Conservation (phyloP, 2,797 vertebrate genomes). For the Muscicapa striata region DNA sequence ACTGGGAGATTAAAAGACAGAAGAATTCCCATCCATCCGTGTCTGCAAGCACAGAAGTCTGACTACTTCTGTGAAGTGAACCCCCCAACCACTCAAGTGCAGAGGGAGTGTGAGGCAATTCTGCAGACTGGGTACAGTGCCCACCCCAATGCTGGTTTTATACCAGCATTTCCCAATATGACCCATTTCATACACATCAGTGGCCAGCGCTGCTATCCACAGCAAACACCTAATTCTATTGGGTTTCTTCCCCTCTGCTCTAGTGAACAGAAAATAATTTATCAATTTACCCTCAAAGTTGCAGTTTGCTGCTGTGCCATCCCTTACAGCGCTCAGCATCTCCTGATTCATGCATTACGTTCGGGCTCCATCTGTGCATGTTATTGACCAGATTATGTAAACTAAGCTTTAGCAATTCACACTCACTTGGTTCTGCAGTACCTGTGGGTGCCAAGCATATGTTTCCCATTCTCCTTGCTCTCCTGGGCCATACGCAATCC, state of each 20-base stretch:
- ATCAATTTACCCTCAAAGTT: neutral
- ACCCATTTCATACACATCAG: neutral
- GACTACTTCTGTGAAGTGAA: neutral
- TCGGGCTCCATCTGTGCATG: slow-evolving; percentile 55
- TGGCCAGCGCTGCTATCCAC: neutral
- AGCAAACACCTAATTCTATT: neutral
- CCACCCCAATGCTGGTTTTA: neutral
- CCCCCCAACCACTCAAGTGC: rapidly evolving
- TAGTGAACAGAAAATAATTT: neutral
- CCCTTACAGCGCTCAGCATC: slow-evolving; percentile 1
- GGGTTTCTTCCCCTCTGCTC: neutral
- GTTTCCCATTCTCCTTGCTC: slow-evolving; percentile 51
- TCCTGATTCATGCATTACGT: neutral
- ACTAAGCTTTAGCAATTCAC: slow-evolving; percentile 44
- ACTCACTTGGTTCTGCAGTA: slow-evolving; percentile 49
- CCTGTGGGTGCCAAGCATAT: slow-evolving; percentile 66
- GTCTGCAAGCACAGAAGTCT: neutral
- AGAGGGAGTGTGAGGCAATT: neutral
- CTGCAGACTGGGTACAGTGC: neutral
- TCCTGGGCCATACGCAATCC: slow-evolving; percentile 46
- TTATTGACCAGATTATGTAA: slow-evolving; percentile 65
- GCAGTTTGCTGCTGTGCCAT: neutral
- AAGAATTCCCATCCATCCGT: neutral
- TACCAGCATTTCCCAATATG: neutral
- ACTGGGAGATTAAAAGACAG: neutral